These are phyloP conservation scores for Brachionus koreanus DNA, from an alignment of 1,140 invertebrate genomes.

Conservation along the genomic window DNA sequence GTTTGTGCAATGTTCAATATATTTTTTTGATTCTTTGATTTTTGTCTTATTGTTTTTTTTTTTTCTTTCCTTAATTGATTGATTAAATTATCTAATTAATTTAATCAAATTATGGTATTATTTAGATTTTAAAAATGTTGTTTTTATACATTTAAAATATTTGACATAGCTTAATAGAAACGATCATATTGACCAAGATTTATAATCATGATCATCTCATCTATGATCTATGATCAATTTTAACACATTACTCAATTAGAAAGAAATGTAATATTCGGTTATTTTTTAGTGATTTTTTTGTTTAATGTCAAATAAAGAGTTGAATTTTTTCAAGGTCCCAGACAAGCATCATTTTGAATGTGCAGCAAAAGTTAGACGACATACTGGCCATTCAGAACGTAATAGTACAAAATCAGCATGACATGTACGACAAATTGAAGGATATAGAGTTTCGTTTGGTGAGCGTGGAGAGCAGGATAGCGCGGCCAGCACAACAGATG, in stretches of 20 bases:
- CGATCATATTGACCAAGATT: background rate
- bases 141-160: slow-evolving; percentile 9
- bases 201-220: background rate
- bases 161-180: background rate
- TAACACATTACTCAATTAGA: background rate
- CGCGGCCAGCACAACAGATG: background rate
- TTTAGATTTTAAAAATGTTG: background rate
- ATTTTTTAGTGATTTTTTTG: background rate
- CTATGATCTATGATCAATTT: background rate
- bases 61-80: background rate
- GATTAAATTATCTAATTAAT: slow-evolving; percentile 37
- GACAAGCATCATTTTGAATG: slow-evolving; percentile 38
- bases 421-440: slow-evolving; percentile 27
- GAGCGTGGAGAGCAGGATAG: slow-evolving; percentile 4
- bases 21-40: too few species aligned
- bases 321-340: background rate
- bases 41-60: background rate
- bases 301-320: too few species aligned
- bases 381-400: slow-evolving; percentile 17
- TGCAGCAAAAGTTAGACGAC: slow-evolving; percentile 29
- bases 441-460: slow-evolving; percentile 3
- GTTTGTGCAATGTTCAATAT: too few species aligned
- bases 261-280: background rate
- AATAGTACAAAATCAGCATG: slow-evolving; percentile 32
- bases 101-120: slow-evolving; percentile 9